A percentile compares a stretch with the other conserved stretches of the same genome.
Conservation (phyloP, 2,888 invertebrate species). For the Cosmia trapezina region DNA sequence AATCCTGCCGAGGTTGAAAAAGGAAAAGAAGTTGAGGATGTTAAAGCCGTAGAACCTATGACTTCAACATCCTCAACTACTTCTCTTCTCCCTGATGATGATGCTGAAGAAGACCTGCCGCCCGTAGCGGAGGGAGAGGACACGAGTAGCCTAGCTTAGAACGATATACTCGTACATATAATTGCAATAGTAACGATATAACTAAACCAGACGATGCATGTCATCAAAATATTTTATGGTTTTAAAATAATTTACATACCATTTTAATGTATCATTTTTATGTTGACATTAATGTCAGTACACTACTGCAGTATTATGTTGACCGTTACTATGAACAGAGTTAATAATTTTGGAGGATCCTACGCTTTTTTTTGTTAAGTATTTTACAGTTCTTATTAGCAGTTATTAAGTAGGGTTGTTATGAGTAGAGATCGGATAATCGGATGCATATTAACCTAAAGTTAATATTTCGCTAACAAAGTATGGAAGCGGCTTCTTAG, state of each 20-base stretch:
- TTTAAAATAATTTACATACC: neutral
- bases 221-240: neutral
- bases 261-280: neutral
- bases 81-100: neutral
- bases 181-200: neutral
- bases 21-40: neutral
- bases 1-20: too few relatives aligned
- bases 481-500: too few relatives aligned
- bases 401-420: conserved; percentile 19
- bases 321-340: neutral
- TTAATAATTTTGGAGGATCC: conserved; percentile 30
- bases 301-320: neutral
- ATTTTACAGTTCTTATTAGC: conserved; percentile 49
- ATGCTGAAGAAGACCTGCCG: neutral
- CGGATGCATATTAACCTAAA: too few relatives aligned
- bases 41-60: too few relatives aligned
- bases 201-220: neutral
- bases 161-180: neutral
- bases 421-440: too few relatives aligned
- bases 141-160: neutral
- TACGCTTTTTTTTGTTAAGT: conserved; percentile 27
- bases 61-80: too few relatives aligned
- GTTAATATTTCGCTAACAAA: too few relatives aligned
- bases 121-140: neutral
- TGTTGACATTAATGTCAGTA: neutral